Evolutionary conservation across 2,888 invertebrate species (phyloP).

Genomic region (Drosophila austrosaltans): DNA sequence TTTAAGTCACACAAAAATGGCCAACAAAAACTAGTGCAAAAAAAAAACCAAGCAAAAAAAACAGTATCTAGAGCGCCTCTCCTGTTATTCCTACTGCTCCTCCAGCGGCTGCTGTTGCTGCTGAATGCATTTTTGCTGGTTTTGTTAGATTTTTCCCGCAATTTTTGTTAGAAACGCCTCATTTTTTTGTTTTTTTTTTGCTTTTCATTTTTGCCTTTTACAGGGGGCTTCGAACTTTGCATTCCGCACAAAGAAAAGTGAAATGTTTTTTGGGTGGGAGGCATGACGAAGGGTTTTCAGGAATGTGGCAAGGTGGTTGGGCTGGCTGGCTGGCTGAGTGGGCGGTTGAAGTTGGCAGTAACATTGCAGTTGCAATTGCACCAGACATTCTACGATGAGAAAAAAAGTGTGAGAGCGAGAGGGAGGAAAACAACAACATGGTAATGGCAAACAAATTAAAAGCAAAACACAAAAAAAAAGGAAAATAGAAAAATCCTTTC

Average conservation of each 20-base stretch:
- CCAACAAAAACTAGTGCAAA: constrained; percentile 38
- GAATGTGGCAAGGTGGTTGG: constrained; percentile 33
- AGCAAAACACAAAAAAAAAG: constrained; percentile 14
- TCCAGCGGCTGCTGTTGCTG: constrained; percentile 22
- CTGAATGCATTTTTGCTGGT: constrained; percentile 46
- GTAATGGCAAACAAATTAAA: constrained; percentile 19
- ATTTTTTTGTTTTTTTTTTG: constrained; percentile 30
- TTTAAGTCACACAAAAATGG: constrained; percentile 75
- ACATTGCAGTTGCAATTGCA: constrained; percentile 50
- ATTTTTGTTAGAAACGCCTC: constrained; percentile 29
- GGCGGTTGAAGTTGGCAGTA: not conserved
- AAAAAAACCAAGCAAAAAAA: constrained; percentile 26
- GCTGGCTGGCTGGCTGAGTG: constrained; percentile 1
- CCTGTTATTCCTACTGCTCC: not conserved
- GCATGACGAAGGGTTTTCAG: constrained; percentile 20
- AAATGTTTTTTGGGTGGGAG: constrained; percentile 54
- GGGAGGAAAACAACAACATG: constrained; percentile 5
- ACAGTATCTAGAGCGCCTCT: constrained; percentile 52
- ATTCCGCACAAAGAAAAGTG: constrained; percentile 72
- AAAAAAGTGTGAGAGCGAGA: not conserved
- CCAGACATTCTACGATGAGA: constrained; percentile 32
- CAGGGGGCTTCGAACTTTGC: constrained; percentile 69
- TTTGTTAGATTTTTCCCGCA: constrained; percentile 45
- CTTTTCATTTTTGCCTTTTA: constrained; percentile 24
- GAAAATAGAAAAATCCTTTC: constrained; percentile 36